Evolutionary conservation across 2,797 vertebrate genomes (phyloP), one percentile per base, ranked within the genome.

Genomic region (Tinamus major): DNA sequence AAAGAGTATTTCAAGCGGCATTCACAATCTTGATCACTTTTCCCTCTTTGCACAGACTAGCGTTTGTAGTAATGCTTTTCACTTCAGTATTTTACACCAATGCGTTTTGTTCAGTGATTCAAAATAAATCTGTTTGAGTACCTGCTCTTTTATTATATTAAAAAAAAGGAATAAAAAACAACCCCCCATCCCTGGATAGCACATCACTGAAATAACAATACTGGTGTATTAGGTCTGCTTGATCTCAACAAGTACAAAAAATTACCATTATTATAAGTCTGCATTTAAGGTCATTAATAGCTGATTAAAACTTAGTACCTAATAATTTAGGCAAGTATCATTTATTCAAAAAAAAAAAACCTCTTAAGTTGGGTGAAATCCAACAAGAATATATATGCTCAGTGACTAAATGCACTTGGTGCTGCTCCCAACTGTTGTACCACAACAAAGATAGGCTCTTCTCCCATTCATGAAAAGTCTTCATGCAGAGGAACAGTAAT

Each of bases 391-490:
- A 97, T 97, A 98, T 98, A 97, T 97, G 98, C 97, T 98, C 98
- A 98, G 98, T 98, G 98, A 98, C 97, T 97, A 97, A 97, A 97
- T 95, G 98, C 98, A 97, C 98, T 98, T 98, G 94, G 97, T 98
- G 98, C 98, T 98, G 98, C 98, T 99, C 98, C 98, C 98, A 98
- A 99, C 98, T 99, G 98, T 98, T 99, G 99, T 99, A 99, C 98
- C 98, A 99, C 98, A 98, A 98, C 98, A 99, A 99, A 99, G 98
- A 98, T 98, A 98, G 92, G 94, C 87, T 97, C 96, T 97, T 97
- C 97, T 98, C 97, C 97, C 97, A 97, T 96, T 96, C 96, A 90
- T 81, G 97, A 95, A 96, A 96, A 97, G 96, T 95, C 92, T 95
- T 98, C 97, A 97, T 97, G 97, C 93, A 89, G 93, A 98, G 97